Percentiles rank a stretch among this genome's conserved stretches.
Evolutionary conservation across 2,888 invertebrate genomes (phyloP).

Genomic region (Protonemura montana): DNA sequence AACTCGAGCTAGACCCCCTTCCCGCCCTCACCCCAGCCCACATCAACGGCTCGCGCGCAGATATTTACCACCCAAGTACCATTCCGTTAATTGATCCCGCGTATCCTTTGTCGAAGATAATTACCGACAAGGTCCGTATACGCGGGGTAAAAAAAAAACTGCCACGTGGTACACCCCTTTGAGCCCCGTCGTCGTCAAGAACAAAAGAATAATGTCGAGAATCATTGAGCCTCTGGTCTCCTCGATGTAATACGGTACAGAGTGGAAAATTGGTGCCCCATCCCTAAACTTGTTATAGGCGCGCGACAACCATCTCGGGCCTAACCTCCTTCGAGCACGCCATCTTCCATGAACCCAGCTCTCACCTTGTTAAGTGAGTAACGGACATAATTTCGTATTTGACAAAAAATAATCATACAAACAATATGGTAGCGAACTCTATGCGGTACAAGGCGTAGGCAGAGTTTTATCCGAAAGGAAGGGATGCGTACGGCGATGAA

Average conservation of each 20-base stretch:
- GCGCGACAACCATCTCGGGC: background rate
- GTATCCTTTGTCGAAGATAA: constrained; percentile 12
- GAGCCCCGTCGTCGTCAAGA: background rate
- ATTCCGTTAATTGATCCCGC: constrained; percentile 1
- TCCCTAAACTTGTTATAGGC: background rate
- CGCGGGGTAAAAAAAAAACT: background rate
- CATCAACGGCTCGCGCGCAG: too few species aligned
- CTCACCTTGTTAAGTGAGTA: background rate
- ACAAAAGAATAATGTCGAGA: background rate
- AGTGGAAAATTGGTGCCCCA: background rate
- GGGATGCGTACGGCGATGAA: background rate
- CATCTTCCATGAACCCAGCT: background rate
- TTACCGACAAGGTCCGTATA: background rate
- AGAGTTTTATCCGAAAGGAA: background rate
- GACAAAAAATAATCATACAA: background rate
- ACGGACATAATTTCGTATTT: constrained; percentile 12
- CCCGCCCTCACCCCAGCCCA: too few species aligned
- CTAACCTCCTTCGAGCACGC: background rate
- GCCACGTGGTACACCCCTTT: background rate
- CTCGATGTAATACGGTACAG: too few species aligned
- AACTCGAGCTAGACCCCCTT: background rate
- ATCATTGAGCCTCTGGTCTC: background rate
- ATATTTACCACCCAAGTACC: background rate
- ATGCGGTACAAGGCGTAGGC: background rate
- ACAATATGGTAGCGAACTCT: background rate